Base-by-base conservation (phyloP, 2,888 invertebrate species). In the Chromoteleia sp. region DNA sequence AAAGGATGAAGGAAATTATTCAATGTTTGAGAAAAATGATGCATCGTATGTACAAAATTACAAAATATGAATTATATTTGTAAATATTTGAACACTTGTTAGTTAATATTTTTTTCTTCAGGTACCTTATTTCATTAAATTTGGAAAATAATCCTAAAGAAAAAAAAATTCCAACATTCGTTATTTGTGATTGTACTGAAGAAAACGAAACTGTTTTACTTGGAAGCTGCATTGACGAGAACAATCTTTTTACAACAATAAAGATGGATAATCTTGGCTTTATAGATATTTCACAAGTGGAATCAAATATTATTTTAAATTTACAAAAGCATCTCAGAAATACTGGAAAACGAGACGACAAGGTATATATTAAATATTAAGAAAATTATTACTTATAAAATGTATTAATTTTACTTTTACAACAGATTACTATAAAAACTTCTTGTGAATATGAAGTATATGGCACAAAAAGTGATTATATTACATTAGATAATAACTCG, bases 391-490 rank as follows among this genome's bases (percentile, higher is more conserved):
- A 29, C n/a, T n/a, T 25, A 6, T 30, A 2, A 43, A 17, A 25
- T 12, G 8, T 41, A n/a, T n/a, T 25, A 39, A 41, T 19, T 54
- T 12, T 8, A 58, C 7, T 33, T 56, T 33, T 45, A 4, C 33
- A 15, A 25, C 29, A 79, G 79, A 17, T 76, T 7, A 15, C 12
- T 43, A 14, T 76, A 7, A 48, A n/a, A 7, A 10, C 56, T n/a
- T 74, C 25, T n/a, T 68, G 63, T 14, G 71, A 65, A n/a, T 83
- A 80, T 50, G 80, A 83, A 17, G 36, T 83, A 39, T 83, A 67
- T 67, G 83, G 83, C 4, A 58, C 58, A 2, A 74, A 74, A 59
- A 77, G 80, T 65, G 73, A 54, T 21, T 80, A 80, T 10, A 50
- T 63, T 14, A 15, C 17, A 17, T 29, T 30, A 36, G 41, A 45